Evolutionary conservation across 2,888 invertebrate species (phyloP).

Genomic region (Iphiclides podalirius): DNA sequence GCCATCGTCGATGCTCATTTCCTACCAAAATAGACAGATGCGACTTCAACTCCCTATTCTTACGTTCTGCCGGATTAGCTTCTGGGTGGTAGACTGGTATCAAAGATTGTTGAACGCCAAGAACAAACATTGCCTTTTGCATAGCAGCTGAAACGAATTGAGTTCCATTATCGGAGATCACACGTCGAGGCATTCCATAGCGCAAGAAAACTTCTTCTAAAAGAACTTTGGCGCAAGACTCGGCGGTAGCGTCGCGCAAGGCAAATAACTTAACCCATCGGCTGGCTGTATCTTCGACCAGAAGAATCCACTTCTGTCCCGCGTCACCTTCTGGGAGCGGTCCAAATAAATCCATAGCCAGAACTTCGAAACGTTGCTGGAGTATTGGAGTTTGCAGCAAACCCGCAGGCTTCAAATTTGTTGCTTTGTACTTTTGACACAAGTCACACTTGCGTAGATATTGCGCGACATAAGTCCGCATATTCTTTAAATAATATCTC

Average conservation of each 20-base stretch:
- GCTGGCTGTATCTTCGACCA: conserved; percentile 31
- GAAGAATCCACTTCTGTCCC: conserved; percentile 27
- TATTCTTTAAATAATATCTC: conserved; percentile 2
- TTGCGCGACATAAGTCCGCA: conserved; percentile 1
- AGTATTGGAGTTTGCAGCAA: conserved; percentile 20
- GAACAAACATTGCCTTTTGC: conserved; percentile 28
- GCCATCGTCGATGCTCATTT: conserved; percentile 7
- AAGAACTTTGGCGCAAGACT: conserved; percentile 18
- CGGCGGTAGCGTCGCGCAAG: conserved; percentile 26
- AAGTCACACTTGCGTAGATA: conserved; percentile 11
- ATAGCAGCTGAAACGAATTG: conserved; percentile 34
- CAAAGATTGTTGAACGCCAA: conserved; percentile 29
- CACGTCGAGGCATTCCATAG: neutral
- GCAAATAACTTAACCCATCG: conserved; percentile 31
- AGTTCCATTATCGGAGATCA: conserved; percentile 32
- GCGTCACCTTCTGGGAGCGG: conserved; percentile 26
- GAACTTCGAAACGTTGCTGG: conserved; percentile 22
- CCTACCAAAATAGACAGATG: conserved; percentile 35
- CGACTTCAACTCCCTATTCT: conserved; percentile 37
- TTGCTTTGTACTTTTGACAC: conserved; percentile 5
- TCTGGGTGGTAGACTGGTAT: conserved; percentile 39
- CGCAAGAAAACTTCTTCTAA: conserved; percentile 19
- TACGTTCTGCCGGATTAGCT: no score
- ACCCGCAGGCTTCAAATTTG: conserved; percentile 11
- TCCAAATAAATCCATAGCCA: conserved; percentile 33